Conservation (phyloP, 2,797 vertebrate genomes). For the Ctenochaetus hawaiiensis region DNA sequence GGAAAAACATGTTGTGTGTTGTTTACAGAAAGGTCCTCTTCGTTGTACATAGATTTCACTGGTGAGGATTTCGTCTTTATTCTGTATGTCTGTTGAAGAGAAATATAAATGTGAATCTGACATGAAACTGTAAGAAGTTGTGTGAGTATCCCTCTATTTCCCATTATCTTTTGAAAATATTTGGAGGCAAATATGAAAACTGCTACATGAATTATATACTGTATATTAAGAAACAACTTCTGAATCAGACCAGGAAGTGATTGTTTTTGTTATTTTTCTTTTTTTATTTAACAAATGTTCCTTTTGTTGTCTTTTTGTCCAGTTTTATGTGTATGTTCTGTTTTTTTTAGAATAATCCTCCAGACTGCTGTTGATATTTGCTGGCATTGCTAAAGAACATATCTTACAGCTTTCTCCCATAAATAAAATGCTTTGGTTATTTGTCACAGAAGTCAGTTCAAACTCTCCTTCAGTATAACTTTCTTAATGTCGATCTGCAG, state of each 20-base stretch:
- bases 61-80: slow-evolving; percentile 85
- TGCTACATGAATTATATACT: slow-evolving; percentile 70
- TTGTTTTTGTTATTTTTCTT: slow-evolving; percentile 70
- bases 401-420: slow-evolving; percentile 54
- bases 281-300: slow-evolving; percentile 70
- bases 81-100: slow-evolving; percentile 90
- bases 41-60: slow-evolving; percentile 91
- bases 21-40: slow-evolving; percentile 89
- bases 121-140: slow-evolving; percentile 82
- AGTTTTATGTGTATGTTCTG: slow-evolving; percentile 82
- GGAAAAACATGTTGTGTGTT: slow-evolving; percentile 86
- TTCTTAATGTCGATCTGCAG: slow-evolving; percentile 29
- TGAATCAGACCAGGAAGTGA: slow-evolving; percentile 74
- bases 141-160: slow-evolving; percentile 82
- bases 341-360: slow-evolving; percentile 78
- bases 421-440: slow-evolving; percentile 48
- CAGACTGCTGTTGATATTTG: slow-evolving; percentile 78
- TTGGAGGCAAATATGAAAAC: slow-evolving; percentile 81
- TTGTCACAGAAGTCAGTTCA: slow-evolving; percentile 34
- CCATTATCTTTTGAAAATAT: slow-evolving; percentile 76
- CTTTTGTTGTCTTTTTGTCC: slow-evolving; percentile 86
- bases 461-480: slow-evolving; percentile 37
- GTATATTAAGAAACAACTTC: slow-evolving; percentile 73
- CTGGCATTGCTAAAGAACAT: slow-evolving; percentile 64
- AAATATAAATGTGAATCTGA: slow-evolving; percentile 87